A percentile compares a stretch with the other conserved stretches of the same genome.
phyloP scores from a whole-genome alignment of 2,113 vertebrate genomes.

The Neogale vison region DNA sequence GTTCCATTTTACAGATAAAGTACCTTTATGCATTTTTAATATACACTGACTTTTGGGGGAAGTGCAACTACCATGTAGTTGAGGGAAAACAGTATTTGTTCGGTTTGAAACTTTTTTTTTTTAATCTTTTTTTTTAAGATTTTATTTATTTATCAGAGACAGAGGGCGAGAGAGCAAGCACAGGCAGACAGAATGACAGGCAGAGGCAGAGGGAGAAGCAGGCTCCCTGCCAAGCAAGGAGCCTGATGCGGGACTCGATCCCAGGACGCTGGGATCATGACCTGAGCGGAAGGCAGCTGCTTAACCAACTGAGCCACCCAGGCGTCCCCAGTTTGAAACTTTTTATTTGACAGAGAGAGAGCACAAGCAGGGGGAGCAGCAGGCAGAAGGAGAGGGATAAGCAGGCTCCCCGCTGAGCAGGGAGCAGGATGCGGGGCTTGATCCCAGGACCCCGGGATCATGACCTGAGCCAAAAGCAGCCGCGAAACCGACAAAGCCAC shows the following conservation, averaged over 20 bases:
- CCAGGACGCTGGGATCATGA: no score
- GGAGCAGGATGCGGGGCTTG: not conserved
- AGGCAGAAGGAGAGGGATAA: not conserved
- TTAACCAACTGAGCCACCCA: no score
- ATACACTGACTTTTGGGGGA: not conserved
- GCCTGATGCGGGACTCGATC: no score
- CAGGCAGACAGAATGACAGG: no score
- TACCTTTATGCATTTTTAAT: not conserved
- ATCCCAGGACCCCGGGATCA: not conserved
- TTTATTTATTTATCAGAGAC: no score
- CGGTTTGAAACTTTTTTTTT: not conserved
- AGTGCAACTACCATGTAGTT: conserved; percentile 5
- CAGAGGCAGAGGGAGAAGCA: no score
- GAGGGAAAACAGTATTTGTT: not conserved
- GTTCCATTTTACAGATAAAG: not conserved
- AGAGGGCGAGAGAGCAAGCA: no score
- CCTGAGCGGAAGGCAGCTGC: no score
- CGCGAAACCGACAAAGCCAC: not conserved
- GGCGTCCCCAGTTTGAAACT: not conserved
- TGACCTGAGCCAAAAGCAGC: not conserved
- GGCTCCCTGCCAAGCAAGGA: no score
- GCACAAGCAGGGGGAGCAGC: no score
- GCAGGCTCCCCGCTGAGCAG: not conserved
- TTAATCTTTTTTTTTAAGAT: no score
- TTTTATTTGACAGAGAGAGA: no score